phyloP scores from a whole-genome alignment of 2,113 vertebrate species.

The Andinoacara biseriatus region DNA sequence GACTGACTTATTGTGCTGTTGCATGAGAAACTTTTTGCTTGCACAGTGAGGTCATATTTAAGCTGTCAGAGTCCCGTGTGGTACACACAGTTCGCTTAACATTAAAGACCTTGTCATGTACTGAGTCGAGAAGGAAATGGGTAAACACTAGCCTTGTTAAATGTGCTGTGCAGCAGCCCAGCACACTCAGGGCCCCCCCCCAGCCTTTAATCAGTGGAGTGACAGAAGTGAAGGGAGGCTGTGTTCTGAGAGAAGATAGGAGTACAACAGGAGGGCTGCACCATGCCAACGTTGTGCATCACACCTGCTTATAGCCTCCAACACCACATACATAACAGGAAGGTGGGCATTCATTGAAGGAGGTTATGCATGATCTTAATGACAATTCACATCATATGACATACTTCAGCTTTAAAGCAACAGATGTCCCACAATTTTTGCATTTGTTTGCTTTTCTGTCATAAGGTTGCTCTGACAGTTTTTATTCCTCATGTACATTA shows the following conservation, averaged over 20 bases:
- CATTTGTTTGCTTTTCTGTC: neutral
- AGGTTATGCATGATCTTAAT: neutral
- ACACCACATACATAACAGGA: conserved; percentile 1
- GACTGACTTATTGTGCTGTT: conserved; percentile 18
- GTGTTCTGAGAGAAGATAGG: conserved; percentile 59
- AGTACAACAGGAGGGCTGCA: conserved; percentile 39
- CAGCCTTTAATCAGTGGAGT: conserved; percentile 64
- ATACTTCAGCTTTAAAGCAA: neutral
- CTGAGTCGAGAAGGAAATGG: conserved; percentile 49
- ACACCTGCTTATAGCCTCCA: conserved; percentile 23
- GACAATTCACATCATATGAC: neutral
- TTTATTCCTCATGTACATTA: neutral
- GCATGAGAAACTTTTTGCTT: conserved; percentile 33
- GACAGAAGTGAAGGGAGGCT: conserved; percentile 68
- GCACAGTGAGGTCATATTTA: conserved; percentile 32
- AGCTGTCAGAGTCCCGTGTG: conserved; percentile 10
- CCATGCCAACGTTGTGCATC: conserved; percentile 5
- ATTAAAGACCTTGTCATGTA: conserved; percentile 19
- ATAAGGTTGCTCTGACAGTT: neutral
- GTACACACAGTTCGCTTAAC: neutral
- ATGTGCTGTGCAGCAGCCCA: conserved; percentile 47
- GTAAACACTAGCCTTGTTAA: conserved; percentile 60
- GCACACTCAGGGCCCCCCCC: conserved; percentile 41
- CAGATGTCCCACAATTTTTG: neutral
- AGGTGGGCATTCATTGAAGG: conserved; percentile 17